These are phyloP conservation scores for Volucella zonaria DNA, from an alignment of 2,888 invertebrate species.

Conservation along the genomic window DNA sequence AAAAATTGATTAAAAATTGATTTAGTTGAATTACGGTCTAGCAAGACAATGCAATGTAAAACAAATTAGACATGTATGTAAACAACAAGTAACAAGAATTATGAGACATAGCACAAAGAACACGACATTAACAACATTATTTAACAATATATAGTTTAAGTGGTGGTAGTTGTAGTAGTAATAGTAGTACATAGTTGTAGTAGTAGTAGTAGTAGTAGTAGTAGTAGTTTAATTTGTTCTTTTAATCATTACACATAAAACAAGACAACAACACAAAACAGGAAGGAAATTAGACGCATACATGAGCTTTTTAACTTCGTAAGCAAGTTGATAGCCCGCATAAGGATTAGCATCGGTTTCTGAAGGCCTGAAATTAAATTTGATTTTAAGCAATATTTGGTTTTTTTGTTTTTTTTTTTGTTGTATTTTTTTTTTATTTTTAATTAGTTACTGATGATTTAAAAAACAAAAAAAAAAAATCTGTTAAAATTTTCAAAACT, in stretches of 20 bases:
- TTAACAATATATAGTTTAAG: conserved; percentile 37
- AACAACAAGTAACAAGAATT: conserved; percentile 72
- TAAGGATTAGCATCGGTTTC: conserved; percentile 95
- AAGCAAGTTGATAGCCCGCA: conserved; percentile 99
- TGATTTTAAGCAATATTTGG: conserved; percentile 84
- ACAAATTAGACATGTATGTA: conserved; percentile 70
- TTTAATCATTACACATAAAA: conserved; percentile 70
- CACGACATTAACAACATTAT: conserved; percentile 71
- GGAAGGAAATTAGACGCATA: conserved; percentile 87
- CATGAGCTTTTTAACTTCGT: conserved; percentile 99
- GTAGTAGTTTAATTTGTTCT: conserved; percentile 48
- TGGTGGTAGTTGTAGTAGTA: conserved; percentile 62
- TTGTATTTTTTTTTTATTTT: conserved; percentile 47
- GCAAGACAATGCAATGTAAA: conserved; percentile 73
- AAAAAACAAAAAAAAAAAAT: background rate
- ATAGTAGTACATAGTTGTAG: conserved; percentile 37
- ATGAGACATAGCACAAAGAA: conserved; percentile 74
- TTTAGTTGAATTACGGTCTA: conserved; percentile 66
- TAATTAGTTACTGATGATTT: conserved; percentile 4
- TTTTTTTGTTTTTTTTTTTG: conserved; percentile 64
- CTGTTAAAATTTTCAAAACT: conserved; percentile 33
- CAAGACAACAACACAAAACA: conserved; percentile 73
- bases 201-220: conserved; percentile 42
- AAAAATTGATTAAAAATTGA: conserved; percentile 38
- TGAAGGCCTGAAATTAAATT: conserved; percentile 90